A percentile compares a stretch with the other conserved stretches of the same genome.
phyloP scores from a whole-genome alignment of 2,888 invertebrate species.

The Volucella zonaria region DNA sequence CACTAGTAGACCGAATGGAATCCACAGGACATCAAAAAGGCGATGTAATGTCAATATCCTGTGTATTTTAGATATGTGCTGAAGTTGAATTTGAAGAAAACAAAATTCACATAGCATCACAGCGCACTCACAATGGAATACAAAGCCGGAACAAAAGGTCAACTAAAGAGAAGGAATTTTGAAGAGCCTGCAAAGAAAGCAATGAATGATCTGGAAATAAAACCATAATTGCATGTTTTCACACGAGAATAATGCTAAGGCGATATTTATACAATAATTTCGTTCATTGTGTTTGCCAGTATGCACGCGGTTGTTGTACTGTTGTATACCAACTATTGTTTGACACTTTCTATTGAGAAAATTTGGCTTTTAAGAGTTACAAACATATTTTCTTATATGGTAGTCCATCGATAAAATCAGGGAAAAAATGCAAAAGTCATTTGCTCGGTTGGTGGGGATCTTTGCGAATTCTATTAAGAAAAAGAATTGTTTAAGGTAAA shows the following conservation, averaged over 20 bases:
- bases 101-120: conserved; percentile 70
- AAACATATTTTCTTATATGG: conserved; percentile 15
- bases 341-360: conserved; percentile 33
- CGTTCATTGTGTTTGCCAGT: conserved; percentile 46
- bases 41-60: conserved; percentile 68
- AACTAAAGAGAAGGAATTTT: conserved; percentile 37
- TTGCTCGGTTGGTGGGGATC: not conserved
- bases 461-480: not conserved
- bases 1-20: conserved; percentile 10
- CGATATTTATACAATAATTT: conserved; percentile 74
- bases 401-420: conserved; percentile 1
- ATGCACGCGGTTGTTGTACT: conserved; percentile 62
- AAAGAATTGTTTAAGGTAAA: not conserved
- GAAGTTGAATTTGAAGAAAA: conserved; percentile 34
- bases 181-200: conserved; percentile 29
- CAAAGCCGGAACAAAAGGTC: conserved; percentile 30
- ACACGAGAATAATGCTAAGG: conserved; percentile 78
- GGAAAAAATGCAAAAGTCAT: not conserved
- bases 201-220: conserved; percentile 74
- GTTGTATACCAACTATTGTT: conserved; percentile 53
- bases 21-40: conserved; percentile 62
- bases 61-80: conserved; percentile 27
- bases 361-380: conserved; percentile 56
- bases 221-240: conserved; percentile 81
- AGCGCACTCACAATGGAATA: conserved; percentile 53